Evolutionary conservation across 2,888 invertebrate species (phyloP), one percentile per base, ranked within the genome.

Genomic region (Sussaba pulchella): DNA sequence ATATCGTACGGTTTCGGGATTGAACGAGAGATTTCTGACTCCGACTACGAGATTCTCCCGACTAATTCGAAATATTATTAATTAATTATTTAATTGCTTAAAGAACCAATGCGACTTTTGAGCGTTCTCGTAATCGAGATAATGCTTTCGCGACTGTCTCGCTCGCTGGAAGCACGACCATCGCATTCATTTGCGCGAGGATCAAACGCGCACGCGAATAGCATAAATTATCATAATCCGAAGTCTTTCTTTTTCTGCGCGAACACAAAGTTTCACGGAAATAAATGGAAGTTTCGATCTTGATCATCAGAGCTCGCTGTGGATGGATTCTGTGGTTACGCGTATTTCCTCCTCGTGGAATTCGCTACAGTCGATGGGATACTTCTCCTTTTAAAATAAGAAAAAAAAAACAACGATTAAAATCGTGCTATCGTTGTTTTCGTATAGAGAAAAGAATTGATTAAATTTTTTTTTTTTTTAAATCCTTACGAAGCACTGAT

Each of bases 291-390:
- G 8, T 31, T 26, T 24, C 10, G n/a, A 21, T 41, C 10, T n/a
- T n/a, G 36, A 59, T 76, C 43, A 66, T 93, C 95, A 97, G 92
- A 97, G 94, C 93, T 97, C 97, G 90, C 94, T 97, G 92, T 97
- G 97, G 87, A 95, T 94, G 59, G 87, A 80, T 93, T 97, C 97
- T 59, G 96, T 97, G 73, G 96, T 97, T 31, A 96, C 96, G 93
- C 95, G 95, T 54, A 95, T 92, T 92, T 97, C 97, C 90, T 97
- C 97, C 89, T 96, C 95, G 91, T 97, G 97, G 93, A 97, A 97
- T 1, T 95, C 95, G 26, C 94, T 94, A 88, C 97, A 97, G 86
- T 96, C 95, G 0, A 95, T 95, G 61, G 95, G 95, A 89, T 96
- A 96, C 77, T 94, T 94, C 1, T 93, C 93, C 96, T 96, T 93